phyloP scores from a whole-genome alignment of 2,797 vertebrate species.

The Toxotes lorentzi region DNA sequence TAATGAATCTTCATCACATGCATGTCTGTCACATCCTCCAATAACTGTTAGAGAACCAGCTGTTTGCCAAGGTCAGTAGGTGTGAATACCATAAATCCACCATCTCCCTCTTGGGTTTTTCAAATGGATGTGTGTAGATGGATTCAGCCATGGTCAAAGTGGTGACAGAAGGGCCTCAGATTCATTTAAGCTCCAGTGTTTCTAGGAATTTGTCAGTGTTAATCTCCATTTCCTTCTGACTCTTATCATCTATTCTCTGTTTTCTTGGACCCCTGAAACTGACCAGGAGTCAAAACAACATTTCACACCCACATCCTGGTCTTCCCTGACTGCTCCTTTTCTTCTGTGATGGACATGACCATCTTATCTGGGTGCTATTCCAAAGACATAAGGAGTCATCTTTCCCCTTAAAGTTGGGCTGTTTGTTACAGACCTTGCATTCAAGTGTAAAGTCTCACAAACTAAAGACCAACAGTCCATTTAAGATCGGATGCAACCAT shows the following conservation, averaged over 20 bases:
- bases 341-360: slow-evolving; percentile 1
- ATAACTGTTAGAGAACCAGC: slow-evolving; percentile 13
- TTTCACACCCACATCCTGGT: not conserved
- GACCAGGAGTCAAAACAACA: slow-evolving; percentile 20
- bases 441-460: not conserved
- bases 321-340: not conserved
- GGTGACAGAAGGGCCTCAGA: slow-evolving; percentile 16
- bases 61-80: slow-evolving; percentile 27
- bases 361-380: not conserved
- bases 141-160: slow-evolving; percentile 17
- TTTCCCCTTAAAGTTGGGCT: not conserved
- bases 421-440: not conserved
- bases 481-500: not conserved
- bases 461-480: not conserved
- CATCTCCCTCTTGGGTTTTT: slow-evolving; percentile 33
- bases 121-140: slow-evolving; percentile 13
- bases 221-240: slow-evolving; percentile 27
- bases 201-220: slow-evolving; percentile 21
- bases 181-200: slow-evolving; percentile 12
- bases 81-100: slow-evolving; percentile 11
- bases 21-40: not conserved
- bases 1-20: not conserved
- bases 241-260: not conserved
- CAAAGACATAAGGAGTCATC: not conserved
- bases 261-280: slow-evolving; percentile 15